Percentiles rank a stretch among this genome's conserved stretches.
Conservation (phyloP, 2,888 invertebrate genomes). For the Frankliniella intonsa region DNA sequence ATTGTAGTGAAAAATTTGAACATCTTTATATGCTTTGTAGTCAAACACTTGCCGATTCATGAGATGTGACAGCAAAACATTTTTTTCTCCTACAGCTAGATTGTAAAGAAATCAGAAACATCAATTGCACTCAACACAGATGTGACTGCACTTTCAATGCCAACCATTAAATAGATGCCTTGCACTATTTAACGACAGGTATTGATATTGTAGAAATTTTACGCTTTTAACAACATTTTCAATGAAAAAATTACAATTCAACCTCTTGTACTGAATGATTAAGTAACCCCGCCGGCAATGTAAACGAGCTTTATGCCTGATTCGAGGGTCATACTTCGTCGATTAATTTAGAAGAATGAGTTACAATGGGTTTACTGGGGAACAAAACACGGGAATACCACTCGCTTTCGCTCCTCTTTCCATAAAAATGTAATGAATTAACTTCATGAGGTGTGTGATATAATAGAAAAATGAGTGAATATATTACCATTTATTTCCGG, state of each 20-base stretch:
- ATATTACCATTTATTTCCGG: background rate
- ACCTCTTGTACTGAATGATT: background rate
- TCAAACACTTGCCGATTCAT: conserved; percentile 10
- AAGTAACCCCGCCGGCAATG: too few relatives aligned
- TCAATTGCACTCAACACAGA: background rate
- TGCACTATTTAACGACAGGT: background rate
- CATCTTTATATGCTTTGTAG: conserved; percentile 55
- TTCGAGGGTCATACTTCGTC: too few relatives aligned
- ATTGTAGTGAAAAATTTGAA: conserved; percentile 55
- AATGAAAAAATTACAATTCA: background rate
- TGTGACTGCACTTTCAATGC: background rate
- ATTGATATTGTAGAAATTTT: background rate
- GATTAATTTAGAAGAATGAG: too few relatives aligned
- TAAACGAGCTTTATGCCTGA: too few relatives aligned
- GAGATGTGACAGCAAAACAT: background rate
- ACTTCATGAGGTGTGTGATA: too few relatives aligned
- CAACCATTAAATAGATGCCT: background rate
- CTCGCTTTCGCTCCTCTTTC: background rate
- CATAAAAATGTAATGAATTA: background rate
- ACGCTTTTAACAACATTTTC: background rate
- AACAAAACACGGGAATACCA: too few relatives aligned
- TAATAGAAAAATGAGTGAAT: background rate
- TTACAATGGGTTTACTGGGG: too few relatives aligned
- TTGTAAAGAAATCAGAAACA: background rate
- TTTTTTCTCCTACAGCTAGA: background rate